These are phyloP conservation scores for Anthrax anthrax DNA, from an alignment of 2,888 invertebrate genomes.

Conservation along the genomic window DNA sequence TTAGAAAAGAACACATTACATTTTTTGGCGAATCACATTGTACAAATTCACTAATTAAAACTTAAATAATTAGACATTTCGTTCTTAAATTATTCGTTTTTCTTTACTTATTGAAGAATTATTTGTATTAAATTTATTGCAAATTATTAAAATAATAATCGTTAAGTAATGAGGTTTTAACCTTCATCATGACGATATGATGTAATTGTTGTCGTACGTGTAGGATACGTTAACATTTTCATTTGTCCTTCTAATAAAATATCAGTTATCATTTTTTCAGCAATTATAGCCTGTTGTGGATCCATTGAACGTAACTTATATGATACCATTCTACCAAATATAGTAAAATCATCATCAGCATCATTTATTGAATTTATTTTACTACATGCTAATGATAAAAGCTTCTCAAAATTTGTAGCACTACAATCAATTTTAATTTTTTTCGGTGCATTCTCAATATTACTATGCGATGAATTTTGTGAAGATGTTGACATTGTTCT, in stretches of 20 bases:
- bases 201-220: neutral
- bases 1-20: no score
- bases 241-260: slow-evolving; percentile 32
- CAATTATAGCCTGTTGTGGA: slow-evolving; percentile 26
- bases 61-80: no score
- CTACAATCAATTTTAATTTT: slow-evolving; percentile 25
- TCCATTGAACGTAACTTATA: slow-evolving; percentile 31
- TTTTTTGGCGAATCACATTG: no score
- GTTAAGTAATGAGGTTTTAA: no score
- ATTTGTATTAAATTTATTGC: no score
- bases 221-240: slow-evolving; percentile 23
- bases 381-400: slow-evolving; percentile 26
- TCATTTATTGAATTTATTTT: slow-evolving; percentile 19
- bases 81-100: no score
- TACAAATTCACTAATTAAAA: no score
- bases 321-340: slow-evolving; percentile 30
- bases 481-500: slow-evolving; percentile 7
- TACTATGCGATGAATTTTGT: slow-evolving; percentile 7
- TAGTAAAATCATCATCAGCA: slow-evolving; percentile 25
- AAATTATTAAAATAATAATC: no score
- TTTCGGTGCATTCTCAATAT: slow-evolving; percentile 17
- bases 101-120: no score
- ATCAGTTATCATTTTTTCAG: slow-evolving; percentile 31
- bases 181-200: no score
- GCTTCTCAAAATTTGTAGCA: slow-evolving; percentile 26